Base-by-base conservation (phyloP, 2,888 invertebrate genomes). In the Drosophila bunnanda region DNA sequence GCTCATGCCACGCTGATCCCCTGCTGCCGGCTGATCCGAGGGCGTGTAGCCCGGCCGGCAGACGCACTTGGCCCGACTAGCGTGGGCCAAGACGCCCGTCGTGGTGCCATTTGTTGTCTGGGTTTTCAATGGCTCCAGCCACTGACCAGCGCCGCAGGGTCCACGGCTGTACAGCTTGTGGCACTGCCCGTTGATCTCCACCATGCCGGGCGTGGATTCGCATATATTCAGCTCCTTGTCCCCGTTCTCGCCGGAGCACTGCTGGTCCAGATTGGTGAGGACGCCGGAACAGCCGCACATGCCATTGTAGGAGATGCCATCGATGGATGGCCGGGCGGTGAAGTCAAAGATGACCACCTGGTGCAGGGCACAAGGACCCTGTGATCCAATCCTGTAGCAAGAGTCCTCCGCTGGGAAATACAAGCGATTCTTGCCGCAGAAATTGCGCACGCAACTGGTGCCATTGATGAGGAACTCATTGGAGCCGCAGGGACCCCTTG, bases 331-430 rank as follows among this genome's bases (percentile, higher is more conserved):
- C 2, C 96, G 92, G 0, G 96, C 95, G 22, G 95, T 95, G 85
- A 96, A 96, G 92, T 97, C 97, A 90, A 96, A 97, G 0, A 96
- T 94, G 4, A 97, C 95, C 10, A 97, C 94, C 88, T 96, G 95
- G 1, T 96, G 95, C 8, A 93, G 91, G 0, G 94, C 93, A 80
- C 97, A 97, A 0, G 97, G 97, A 30, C 96, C 97, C 32, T 94
- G 94, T 0, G 95, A 94, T 1, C 97, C 97, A 12, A 97, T 95
- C 61, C 95, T 94, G 93, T 96, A 96, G 91, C 97, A 97, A 1
- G 95, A 95, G 38, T 95, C 94, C 39, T 95, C 94, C 48, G 93
- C 93, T 0, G 96, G 96, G 82, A 96, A 96, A 91, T 96, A 97
- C 7, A 97, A 93, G 8, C 96, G 94, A 7, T 96, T 96, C 32